Conservation (phyloP, 2,113 vertebrate species). For the Phylloscopus trochilus region DNA sequence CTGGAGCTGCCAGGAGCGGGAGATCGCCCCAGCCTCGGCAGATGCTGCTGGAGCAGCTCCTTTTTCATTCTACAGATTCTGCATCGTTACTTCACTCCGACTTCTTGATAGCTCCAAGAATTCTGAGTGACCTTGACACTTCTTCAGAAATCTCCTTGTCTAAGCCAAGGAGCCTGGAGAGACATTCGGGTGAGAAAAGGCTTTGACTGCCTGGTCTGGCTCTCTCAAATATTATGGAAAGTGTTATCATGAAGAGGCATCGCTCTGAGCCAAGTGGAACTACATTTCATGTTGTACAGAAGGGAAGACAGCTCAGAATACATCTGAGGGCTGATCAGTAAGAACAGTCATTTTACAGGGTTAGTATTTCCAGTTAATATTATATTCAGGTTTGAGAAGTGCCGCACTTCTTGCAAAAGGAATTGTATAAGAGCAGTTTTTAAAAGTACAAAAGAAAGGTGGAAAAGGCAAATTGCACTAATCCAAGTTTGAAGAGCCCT, state of each 20-base stretch:
- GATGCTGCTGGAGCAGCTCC: not conserved
- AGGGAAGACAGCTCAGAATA: not conserved
- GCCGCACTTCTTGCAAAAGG: conserved; percentile 38
- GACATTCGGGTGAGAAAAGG: not conserved
- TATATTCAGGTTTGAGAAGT: conserved; percentile 51
- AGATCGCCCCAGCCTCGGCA: fast-evolving
- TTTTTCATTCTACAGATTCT: not conserved
- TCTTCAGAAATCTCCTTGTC: conserved; percentile 6
- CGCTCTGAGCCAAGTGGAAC: conserved; percentile 14
- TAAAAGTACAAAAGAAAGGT: conserved; percentile 50
- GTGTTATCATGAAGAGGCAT: conserved; percentile 8
- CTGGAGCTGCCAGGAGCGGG: not conserved
- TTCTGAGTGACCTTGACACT: not conserved
- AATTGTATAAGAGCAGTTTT: conserved; percentile 27
- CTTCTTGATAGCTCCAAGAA: not conserved
- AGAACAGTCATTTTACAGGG: conserved; percentile 22
- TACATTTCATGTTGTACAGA: not conserved
- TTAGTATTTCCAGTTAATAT: conserved; percentile 49
- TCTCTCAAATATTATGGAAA: conserved; percentile 14
- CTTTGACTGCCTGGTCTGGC: not conserved
- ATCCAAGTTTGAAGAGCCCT: conserved; percentile 46
- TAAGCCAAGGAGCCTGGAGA: conserved; percentile 6
- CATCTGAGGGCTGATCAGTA: conserved; percentile 14
- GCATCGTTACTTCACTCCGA: not conserved
- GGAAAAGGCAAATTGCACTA: conserved; percentile 48